Evolutionary conservation across 2,888 invertebrate genomes (phyloP), one percentile per base, ranked within the genome.

Genomic region (Tigriopus californicus): DNA sequence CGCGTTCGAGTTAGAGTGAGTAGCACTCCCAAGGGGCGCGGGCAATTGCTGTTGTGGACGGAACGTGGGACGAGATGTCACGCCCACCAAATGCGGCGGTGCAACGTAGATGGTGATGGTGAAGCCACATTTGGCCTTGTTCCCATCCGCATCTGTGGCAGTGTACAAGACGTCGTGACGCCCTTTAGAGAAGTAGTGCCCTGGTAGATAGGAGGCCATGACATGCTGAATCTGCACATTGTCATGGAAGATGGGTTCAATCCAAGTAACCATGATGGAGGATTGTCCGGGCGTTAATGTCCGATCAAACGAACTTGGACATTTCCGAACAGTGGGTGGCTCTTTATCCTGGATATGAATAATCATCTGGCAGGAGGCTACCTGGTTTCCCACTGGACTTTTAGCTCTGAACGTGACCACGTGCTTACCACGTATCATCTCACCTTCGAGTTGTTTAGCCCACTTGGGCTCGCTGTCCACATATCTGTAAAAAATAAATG

Each of bases 201-300:
- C 81, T n/a, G 81, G 78, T 65, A 79, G 79, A 69, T 77, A 75
- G 8, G 80, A 78, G 66, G 79, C 79, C 67, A 77, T 79, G 49
- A 79, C 70, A 60, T 73, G 73, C 60, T 74, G 73, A 24, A 80
- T 70, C 56, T 71, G 74, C 44, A 76, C 75, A 65, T 78, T 78
- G 67, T 78, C 78, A 25, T 71, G 71, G 65, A 82, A 81, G 47
- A 72, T 69, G 1, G 82, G 81, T 65, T 82, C 81, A 47, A 75
- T 74, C 82, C 82, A 82, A 63, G 74, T 73, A 49, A 81, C 74
- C 47, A 75, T 72, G 25, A 77, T 74, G 58, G 74, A 73, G 1
- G 70, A 70, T 67, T 80, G 78, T 48, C 77, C 75, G 13, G 72
- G 71, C 51, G 71, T 70, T 55, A 81, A 67, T 18, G 72, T 69